Conservation (phyloP, 2,888 invertebrate genomes). For the Mylabris sibirica region DNA sequence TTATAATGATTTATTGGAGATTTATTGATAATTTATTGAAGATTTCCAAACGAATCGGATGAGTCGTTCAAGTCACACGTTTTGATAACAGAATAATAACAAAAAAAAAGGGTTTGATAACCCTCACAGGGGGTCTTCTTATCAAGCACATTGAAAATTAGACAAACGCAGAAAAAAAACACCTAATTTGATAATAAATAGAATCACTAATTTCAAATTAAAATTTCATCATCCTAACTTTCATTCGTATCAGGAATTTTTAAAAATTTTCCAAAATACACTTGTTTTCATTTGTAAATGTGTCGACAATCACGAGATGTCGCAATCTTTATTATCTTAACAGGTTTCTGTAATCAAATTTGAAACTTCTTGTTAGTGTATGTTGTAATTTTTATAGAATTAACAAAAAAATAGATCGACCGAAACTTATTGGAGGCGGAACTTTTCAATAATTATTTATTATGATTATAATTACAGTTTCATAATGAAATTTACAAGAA, state of each 20-base stretch:
- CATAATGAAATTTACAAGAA: not conserved
- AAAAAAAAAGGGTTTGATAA: constrained; percentile 1
- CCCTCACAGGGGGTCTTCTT: constrained; percentile 1
- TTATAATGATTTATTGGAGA: not conserved
- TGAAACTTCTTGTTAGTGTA: not conserved
- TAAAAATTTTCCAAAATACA: not conserved
- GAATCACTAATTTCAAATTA: not conserved
- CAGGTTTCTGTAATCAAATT: not conserved
- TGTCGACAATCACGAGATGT: not conserved
- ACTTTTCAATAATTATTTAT: not conserved
- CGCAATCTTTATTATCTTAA: not conserved
- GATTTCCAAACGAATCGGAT: not conserved
- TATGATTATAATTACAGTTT: not conserved
- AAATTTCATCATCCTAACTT: not conserved
- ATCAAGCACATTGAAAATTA: not conserved
- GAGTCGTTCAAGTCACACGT: not conserved
- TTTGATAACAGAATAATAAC: constrained; percentile 8
- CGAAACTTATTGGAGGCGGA: not conserved
- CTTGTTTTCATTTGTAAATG: not conserved
- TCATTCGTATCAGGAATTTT: not conserved
- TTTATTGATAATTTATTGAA: not conserved
- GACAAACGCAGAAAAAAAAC: not conserved
- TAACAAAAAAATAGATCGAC: not conserved
- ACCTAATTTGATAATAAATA: not conserved
- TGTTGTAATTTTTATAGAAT: not conserved